These are phyloP conservation scores for Hippocampus comes DNA, from an alignment of 2,113 vertebrate genomes.

Conservation along the genomic window DNA sequence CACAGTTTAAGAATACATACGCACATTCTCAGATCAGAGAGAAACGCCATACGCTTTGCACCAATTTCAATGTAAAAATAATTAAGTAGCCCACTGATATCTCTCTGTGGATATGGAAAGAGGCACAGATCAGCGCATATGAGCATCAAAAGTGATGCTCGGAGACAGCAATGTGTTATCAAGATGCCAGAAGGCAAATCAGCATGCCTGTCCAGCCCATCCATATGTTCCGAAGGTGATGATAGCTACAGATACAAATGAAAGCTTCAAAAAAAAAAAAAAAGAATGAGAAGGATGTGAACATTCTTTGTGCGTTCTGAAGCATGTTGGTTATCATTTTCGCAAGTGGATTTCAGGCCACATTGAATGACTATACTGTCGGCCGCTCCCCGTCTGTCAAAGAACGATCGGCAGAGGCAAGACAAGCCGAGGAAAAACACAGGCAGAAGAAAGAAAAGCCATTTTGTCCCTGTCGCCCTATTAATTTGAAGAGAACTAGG, in stretches of 20 bases:
- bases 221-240: slow-evolving; percentile 72
- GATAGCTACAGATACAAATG: neutral
- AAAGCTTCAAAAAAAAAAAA: slow-evolving; percentile 17
- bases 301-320: slow-evolving; percentile 22
- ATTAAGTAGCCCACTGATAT: slow-evolving; percentile 6
- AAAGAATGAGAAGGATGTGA: neutral
- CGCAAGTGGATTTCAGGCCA: slow-evolving; percentile 27
- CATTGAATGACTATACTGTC: slow-evolving; percentile 32
- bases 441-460: slow-evolving; percentile 57
- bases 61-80: slow-evolving; percentile 10
- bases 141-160: slow-evolving; percentile 12
- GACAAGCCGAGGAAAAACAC: slow-evolving; percentile 42
- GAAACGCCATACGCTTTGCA: slow-evolving; percentile 12
- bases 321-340: slow-evolving; percentile 23
- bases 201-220: slow-evolving; percentile 53
- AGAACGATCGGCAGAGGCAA: slow-evolving; percentile 58
- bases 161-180: slow-evolving; percentile 32
- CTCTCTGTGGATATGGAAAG: slow-evolving; percentile 16
- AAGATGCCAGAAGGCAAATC: slow-evolving; percentile 64
- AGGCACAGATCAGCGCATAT: slow-evolving; percentile 7
- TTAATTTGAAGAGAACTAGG: slow-evolving; percentile 73
- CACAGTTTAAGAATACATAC: slow-evolving; percentile 45
- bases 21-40: slow-evolving; percentile 8
- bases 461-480: slow-evolving; percentile 69
- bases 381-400: slow-evolving; percentile 49